phyloP scores from a whole-genome alignment of 1,140 invertebrate genomes.

The Lineus longissimus region DNA sequence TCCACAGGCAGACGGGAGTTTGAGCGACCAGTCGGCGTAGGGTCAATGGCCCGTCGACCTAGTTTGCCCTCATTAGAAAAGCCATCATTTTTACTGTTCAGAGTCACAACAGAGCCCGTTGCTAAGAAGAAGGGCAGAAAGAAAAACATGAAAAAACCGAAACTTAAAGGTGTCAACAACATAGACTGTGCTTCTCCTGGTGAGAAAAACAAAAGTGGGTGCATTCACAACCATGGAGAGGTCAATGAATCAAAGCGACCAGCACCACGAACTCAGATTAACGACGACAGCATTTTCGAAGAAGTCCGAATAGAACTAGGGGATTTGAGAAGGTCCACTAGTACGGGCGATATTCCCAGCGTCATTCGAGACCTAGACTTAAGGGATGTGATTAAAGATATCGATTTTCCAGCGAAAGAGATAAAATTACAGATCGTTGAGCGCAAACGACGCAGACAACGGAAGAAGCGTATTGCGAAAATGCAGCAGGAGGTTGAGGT shows the following conservation, averaged over 20 bases:
- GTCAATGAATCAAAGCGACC: not conserved
- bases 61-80: too few species aligned
- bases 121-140: too few species aligned
- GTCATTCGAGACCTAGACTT: not conserved
- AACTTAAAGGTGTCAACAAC: too few species aligned
- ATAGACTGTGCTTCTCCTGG: too few species aligned
- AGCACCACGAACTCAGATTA: not conserved
- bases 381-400: not conserved
- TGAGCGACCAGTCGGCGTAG: too few species aligned
- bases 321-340: not conserved
- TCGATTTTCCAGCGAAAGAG: not conserved
- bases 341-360: not conserved
- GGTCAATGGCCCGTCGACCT: too few species aligned
- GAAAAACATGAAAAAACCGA: too few species aligned
- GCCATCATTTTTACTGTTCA: too few species aligned
- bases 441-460: slow-evolving; percentile 1
- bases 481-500: not conserved
- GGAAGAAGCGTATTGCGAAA: not conserved
- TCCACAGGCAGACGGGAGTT: too few species aligned
- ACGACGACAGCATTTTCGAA: not conserved
- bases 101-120: too few species aligned
- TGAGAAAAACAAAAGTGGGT: too few species aligned
- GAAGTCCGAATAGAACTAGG: not conserved
- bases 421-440: slow-evolving; percentile 3
- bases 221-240: not conserved